These are phyloP conservation scores for Coenonympha glycerion DNA, from an alignment of 2,888 invertebrate genomes.

Conservation along the genomic window DNA sequence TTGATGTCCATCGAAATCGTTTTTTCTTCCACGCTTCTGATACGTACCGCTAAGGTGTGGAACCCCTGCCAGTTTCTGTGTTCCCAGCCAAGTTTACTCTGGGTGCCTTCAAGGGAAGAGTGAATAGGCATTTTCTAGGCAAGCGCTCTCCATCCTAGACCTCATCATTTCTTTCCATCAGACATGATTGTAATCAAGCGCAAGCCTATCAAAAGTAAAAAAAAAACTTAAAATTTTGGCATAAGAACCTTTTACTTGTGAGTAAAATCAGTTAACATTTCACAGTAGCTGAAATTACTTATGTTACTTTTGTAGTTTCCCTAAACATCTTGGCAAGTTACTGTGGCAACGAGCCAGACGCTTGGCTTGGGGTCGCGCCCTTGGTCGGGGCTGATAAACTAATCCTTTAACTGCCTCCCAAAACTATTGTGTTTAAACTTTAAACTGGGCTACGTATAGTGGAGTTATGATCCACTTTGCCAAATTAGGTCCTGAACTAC, in stretches of 20 bases:
- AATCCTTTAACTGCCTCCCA: slow-evolving; percentile 6
- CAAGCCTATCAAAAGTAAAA: no score
- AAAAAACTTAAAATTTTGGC: no score
- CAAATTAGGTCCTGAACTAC: not conserved
- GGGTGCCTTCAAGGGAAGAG: no score
- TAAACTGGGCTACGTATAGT: not conserved
- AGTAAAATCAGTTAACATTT: slow-evolving; percentile 15
- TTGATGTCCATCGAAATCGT: no score
- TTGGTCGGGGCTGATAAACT: slow-evolving; percentile 13
- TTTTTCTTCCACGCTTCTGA: no score
- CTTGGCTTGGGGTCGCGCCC: slow-evolving; percentile 13
- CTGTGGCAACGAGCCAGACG: slow-evolving; percentile 20
- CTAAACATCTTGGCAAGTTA: slow-evolving; percentile 19
- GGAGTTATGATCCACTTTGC: not conserved
- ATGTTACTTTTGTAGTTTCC: slow-evolving; percentile 17
- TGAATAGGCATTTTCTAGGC: no score
- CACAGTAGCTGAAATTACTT: slow-evolving; percentile 14
- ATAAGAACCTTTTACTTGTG: not conserved
- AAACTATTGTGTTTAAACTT: slow-evolving; percentile 1
- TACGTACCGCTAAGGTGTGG: no score
- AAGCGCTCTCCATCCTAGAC: no score
- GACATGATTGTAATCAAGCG: no score
- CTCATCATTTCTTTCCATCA: no score
- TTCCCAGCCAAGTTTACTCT: no score
- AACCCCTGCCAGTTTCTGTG: no score